Conservation (phyloP, 1,140 invertebrate genomes). For the Bursaphelenchus mucronatus region DNA sequence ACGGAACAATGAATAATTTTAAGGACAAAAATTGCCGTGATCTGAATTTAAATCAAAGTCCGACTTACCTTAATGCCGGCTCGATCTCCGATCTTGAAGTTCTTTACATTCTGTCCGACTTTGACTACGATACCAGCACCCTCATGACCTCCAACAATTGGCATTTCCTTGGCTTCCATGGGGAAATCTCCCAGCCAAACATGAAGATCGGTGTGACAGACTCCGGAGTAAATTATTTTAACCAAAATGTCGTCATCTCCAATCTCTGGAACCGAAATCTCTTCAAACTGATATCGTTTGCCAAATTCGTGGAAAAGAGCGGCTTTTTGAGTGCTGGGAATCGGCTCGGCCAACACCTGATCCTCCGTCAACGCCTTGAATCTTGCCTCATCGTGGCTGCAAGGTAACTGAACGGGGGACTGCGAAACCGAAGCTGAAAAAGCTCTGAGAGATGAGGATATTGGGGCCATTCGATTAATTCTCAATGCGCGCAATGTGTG, state of each 20-base stretch:
- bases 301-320: constrained; percentile 5
- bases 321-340: constrained; percentile 27
- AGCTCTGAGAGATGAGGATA: no score
- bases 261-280: constrained; percentile 24
- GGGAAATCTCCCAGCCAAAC: constrained; percentile 25
- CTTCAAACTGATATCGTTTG: neutral
- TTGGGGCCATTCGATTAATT: no score
- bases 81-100: constrained; percentile 36
- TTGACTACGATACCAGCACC: constrained; percentile 37
- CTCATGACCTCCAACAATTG: constrained; percentile 39
- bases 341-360: neutral
- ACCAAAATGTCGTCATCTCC: constrained; percentile 23
- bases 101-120: constrained; percentile 28
- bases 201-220: constrained; percentile 25
- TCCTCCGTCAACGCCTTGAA: neutral
- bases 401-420: neutral
- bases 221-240: constrained; percentile 25
- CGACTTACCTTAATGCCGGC: constrained; percentile 35
- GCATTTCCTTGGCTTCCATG: constrained; percentile 10
- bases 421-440: neutral
- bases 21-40: neutral
- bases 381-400: neutral
- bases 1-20: neutral
- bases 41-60: neutral
- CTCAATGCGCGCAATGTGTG: no score